Base-by-base conservation (phyloP, 2,113 vertebrate species). In the Pogona vitticeps region DNA sequence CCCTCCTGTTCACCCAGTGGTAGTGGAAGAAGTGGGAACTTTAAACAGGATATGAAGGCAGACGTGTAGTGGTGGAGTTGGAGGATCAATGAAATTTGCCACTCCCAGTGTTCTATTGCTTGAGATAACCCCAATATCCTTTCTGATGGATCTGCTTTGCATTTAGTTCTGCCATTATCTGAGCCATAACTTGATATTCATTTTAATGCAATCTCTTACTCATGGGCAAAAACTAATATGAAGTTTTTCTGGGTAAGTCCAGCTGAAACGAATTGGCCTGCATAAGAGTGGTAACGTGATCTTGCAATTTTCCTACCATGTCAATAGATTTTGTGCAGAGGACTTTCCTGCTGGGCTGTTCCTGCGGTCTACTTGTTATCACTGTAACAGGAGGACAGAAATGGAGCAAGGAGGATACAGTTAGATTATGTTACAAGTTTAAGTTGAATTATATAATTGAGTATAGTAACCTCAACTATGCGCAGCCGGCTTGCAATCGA, bases 341-440 rank as follows among this genome's bases (percentile, higher is more conserved):
- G 56, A 80, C 7, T 52, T 59, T 80, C 52, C 84, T 80, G 38
- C 31, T 80, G 36, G 20, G 61, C 80, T 86, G 85, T 73, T 38
- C 31, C 85, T 42, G 52, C 78, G 73, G 58, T 36, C 79, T 86
- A 58, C 65, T 86, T 80, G 40, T 81, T 75, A 52, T 52, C 33
- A 20, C 52, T n/a, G 52, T 75, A 31, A 80, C 31, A 73, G 85
- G 59, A 59, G 65, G 52, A 63, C 68, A 86, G 70, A 7, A 6
- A 23, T 63, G 68, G 20, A 80, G 78, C 78, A 86, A 56, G 59
- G 23, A 10, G 40, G 28, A 81, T 86, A 86, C 85, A 86, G 81
- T 86, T 86, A 75, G 85, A 86, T 86, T 86, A 86, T 86, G 85
- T 75, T n/a, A 58, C 78, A 75, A 81, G 80, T 86, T 86, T 31